Percentiles rank a stretch among this genome's conserved stretches.
phyloP scores from a whole-genome alignment of 1,140 invertebrate genomes.

The Drosophila ananassae region DNA sequence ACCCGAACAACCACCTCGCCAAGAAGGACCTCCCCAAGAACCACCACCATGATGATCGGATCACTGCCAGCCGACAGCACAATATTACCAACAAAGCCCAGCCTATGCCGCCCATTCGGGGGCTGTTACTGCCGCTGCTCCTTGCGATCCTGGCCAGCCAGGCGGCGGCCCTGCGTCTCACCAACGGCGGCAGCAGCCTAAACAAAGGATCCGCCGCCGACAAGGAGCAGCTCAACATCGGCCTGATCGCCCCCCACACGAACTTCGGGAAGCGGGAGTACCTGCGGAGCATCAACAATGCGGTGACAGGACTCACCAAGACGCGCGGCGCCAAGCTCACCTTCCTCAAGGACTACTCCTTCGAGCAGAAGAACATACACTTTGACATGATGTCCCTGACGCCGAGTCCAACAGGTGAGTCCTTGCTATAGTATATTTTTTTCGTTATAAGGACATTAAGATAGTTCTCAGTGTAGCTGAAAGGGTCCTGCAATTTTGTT shows the following conservation, averaged over 20 bases:
- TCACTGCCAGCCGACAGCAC: constrained; percentile 58
- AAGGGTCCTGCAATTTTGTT: background rate
- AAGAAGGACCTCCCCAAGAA: constrained; percentile 3
- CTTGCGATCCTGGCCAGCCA: constrained; percentile 24
- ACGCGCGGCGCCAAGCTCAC: constrained; percentile 85
- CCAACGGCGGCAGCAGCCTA: constrained; percentile 67
- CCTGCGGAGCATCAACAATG: constrained; percentile 87
- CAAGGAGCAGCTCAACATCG: constrained; percentile 85
- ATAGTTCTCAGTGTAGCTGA: background rate
- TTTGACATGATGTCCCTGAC: constrained; percentile 89
- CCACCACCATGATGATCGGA: background rate
- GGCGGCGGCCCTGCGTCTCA: constrained; percentile 60
- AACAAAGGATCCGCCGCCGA: constrained; percentile 66
- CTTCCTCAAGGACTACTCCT: constrained; percentile 88
- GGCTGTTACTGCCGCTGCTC: constrained; percentile 31
- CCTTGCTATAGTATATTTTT: too few relatives aligned
- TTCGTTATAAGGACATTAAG: background rate
- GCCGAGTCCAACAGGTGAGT: constrained; percentile 90
- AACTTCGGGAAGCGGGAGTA: constrained; percentile 87
- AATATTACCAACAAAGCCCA: constrained; percentile 3
- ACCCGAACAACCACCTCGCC: constrained; percentile 8
- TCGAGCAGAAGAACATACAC: constrained; percentile 87
- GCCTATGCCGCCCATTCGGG: background rate
- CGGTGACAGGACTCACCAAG: constrained; percentile 86
- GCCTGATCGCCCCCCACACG: constrained; percentile 86